These are phyloP conservation scores for Entomyzon cyanotis DNA, from an alignment of 2,113 vertebrate species.

Conservation along the genomic window DNA sequence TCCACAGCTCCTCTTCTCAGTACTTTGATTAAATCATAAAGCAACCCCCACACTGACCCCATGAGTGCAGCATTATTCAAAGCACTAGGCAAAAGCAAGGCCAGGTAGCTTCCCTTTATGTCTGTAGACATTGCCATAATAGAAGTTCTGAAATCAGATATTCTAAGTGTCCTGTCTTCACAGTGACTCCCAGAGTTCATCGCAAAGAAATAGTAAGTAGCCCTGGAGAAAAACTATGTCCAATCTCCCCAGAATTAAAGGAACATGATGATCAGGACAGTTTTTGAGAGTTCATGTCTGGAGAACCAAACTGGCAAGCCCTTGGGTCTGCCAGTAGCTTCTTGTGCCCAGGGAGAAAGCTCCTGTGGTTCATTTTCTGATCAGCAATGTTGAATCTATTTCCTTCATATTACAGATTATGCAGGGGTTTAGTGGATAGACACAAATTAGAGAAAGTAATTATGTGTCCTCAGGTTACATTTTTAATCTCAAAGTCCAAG, in stretches of 20 bases:
- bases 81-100: neutral
- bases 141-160: neutral
- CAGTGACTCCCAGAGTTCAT: neutral
- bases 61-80: neutral
- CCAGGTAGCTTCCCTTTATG: neutral
- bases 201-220: neutral
- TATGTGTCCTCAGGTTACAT: neutral
- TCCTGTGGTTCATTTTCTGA: neutral
- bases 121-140: neutral
- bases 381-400: neutral
- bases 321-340: neutral
- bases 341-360: neutral
- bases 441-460: neutral
- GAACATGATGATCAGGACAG: neutral
- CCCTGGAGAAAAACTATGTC: neutral
- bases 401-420: neutral
- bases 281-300: neutral
- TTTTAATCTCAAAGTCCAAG: neutral
- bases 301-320: neutral
- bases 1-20: neutral
- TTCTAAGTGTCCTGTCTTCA: neutral
- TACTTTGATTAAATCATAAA: neutral
- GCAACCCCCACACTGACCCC: neutral
- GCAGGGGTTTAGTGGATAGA: neutral
- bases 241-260: neutral